Percentiles rank a stretch among this genome's conserved stretches.
phyloP scores from a whole-genome alignment of 2,113 vertebrate species.

The Desmodus rotundus region DNA sequence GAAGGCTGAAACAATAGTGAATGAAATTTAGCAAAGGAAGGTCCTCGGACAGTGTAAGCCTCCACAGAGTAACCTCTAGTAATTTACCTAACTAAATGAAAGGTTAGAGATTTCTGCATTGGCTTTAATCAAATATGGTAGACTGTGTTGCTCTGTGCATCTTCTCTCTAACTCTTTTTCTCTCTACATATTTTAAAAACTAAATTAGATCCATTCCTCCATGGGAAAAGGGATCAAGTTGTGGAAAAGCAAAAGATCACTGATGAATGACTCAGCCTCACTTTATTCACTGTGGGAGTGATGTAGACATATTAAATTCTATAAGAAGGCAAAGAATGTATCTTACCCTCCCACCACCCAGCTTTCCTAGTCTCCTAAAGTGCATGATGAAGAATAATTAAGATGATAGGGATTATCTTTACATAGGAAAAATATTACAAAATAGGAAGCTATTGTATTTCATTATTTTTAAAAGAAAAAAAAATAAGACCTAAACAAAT shows the following conservation, averaged over 20 bases:
- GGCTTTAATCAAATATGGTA: not conserved
- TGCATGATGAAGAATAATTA: constrained; percentile 14
- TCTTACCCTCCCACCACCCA: constrained; percentile 87
- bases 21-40: not conserved
- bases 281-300: not conserved
- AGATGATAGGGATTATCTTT: not conserved
- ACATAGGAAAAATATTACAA: not conserved
- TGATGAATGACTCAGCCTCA: not conserved
- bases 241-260: not conserved
- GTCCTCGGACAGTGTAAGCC: not conserved
- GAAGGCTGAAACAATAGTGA: not conserved
- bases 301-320: not conserved
- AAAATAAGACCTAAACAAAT: not conserved
- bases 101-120: not conserved
- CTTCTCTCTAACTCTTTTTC: not conserved
- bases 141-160: not conserved
- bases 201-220: not conserved
- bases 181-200: not conserved
- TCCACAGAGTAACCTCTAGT: not conserved
- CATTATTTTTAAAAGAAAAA: constrained; percentile 4
- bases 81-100: not conserved
- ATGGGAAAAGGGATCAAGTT: not conserved
- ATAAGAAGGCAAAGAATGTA: not conserved
- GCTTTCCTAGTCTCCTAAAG: constrained; percentile 91
- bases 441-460: not conserved